Base-by-base conservation (phyloP, 2,888 invertebrate species). In the Epiblema foenella region DNA sequence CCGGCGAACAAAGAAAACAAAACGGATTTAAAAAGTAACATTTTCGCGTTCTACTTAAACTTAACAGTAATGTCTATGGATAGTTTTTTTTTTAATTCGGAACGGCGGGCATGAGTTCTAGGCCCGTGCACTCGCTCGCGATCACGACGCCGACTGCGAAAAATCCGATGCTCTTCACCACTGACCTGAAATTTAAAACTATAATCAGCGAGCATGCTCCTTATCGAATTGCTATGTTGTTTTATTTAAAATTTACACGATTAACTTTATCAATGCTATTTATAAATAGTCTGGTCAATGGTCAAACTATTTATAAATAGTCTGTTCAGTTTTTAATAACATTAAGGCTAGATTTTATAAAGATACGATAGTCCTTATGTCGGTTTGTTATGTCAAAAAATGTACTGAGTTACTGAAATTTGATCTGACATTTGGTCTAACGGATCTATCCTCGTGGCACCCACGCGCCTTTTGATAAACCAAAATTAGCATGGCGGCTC, bases 141-240 rank as follows among this genome's bases (percentile, higher is more conserved):
- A 97, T 95, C 75, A 95, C 95, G 8, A 98, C 94, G 65, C 97
- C 97, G 71, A 97, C 86, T 75, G 95, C 94, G 85, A 97, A 97
- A 79, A 97, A 91, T n/a, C 95, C 95, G 70, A 96, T 92, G 85
- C 97, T 97, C 91, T 97, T 97, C 62, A 97, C 95, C 52, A 97
- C 82, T 79, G 96, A 96, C 97, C 97, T 97, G 93, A 69, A 94
- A 91, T 84, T 85, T 84, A 83, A 89, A 78, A 79, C 76, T 71
- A 69, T 69, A 78, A 42, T 64, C 64, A 64, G 64, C 54, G 49
- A 18, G 39, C 52, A 52, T 64, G 52, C 39, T 24, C 52, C 20
- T 39, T 64, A 64, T 64, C 64, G 20, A 2, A 24, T 39, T 64
- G 18, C 20, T 54, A 52, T 33, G 24, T 63, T 12, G 56, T 46